Base-by-base conservation (phyloP, 2,888 invertebrate genomes). In the Pseudanteris insignis region DNA sequence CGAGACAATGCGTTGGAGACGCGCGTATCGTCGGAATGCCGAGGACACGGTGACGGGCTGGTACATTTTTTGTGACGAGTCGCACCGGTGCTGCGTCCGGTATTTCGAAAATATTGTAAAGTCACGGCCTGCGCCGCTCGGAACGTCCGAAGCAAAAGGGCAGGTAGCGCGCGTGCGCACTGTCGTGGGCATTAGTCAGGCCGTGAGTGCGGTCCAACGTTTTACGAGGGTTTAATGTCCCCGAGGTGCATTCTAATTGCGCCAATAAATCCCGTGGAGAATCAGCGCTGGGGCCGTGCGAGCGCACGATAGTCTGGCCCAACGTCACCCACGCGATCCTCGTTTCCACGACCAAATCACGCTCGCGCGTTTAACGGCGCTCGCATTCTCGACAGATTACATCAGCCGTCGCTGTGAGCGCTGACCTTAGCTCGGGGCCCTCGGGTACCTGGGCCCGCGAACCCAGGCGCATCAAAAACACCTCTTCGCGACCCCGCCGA, bases 151-250 rank as follows among this genome's bases (percentile, higher is more conserved):
- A 37, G 36, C 47, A 59, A 59, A 59, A 67, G 67, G 68, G 67
- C 66, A 69, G 67, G 70, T 67, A 70, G 68, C 70, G 68, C 63
- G 68, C 67, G 63, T 64, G 64, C 64, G 64, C 66, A 57, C 62
- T 61, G 65, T 71, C 70, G 69, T 66, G 73, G 65, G 66, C 70
- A 76, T 73, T 73, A 75, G 71, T 72, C 72, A 71, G 71, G 62
- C 69, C 71, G 74, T 73, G 73, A 69, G 70, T 73, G 73, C 67
- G 73, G 69, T 70, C 73, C 71, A 73, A 71, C 72, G 70, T 77
- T 77, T 77, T 78, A 77, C 74, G 75, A 76, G 74, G 74, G 76
- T 75, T 79, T 78, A 77, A 78, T 77, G 74, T 72, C 74, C 75
- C 71, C 71, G 72, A 77, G 75, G 74, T 76, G 78, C 75, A 75